Percentiles rank a stretch among this genome's conserved stretches.
These are phyloP conservation scores for Amphipyra berbera DNA, from an alignment of 2,888 invertebrate species.

Conservation along the genomic window DNA sequence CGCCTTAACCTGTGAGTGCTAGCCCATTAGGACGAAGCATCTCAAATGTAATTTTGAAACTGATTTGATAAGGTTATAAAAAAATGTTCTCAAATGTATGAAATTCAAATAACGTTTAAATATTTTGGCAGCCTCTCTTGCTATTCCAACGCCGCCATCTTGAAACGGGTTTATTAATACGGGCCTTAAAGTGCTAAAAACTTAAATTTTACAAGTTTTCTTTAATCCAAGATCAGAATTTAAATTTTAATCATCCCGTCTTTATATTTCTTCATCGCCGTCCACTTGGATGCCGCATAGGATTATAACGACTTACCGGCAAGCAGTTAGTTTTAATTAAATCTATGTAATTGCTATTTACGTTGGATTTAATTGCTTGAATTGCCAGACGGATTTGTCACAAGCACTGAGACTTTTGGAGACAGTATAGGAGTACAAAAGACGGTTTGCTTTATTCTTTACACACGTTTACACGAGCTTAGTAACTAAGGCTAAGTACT, in stretches of 20 bases:
- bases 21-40: too few relatives aligned
- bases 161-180: too few relatives aligned
- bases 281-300: constrained; percentile 12
- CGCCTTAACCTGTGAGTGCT: too few relatives aligned
- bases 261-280: constrained; percentile 36
- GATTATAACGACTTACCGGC: constrained; percentile 39
- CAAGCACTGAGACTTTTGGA: constrained; percentile 4
- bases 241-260: constrained; percentile 34
- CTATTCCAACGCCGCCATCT: too few relatives aligned
- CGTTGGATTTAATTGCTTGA: constrained; percentile 35
- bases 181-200: too few relatives aligned
- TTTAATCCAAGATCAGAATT: constrained; percentile 25
- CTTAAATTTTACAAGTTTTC: background rate
- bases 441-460: background rate
- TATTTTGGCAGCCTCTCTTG: too few relatives aligned
- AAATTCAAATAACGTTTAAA: too few relatives aligned
- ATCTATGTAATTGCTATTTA: constrained; percentile 53
- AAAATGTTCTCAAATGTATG: too few relatives aligned
- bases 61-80: too few relatives aligned
- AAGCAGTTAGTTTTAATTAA: constrained; percentile 57
- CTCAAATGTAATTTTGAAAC: too few relatives aligned
- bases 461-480: too few relatives aligned
- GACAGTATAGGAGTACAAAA: constrained; percentile 17
- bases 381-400: constrained; percentile 21
- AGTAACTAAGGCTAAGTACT: too few relatives aligned